phyloP scores from a whole-genome alignment of 2,113 vertebrate species.

The Leptodactylus fuscus region DNA sequence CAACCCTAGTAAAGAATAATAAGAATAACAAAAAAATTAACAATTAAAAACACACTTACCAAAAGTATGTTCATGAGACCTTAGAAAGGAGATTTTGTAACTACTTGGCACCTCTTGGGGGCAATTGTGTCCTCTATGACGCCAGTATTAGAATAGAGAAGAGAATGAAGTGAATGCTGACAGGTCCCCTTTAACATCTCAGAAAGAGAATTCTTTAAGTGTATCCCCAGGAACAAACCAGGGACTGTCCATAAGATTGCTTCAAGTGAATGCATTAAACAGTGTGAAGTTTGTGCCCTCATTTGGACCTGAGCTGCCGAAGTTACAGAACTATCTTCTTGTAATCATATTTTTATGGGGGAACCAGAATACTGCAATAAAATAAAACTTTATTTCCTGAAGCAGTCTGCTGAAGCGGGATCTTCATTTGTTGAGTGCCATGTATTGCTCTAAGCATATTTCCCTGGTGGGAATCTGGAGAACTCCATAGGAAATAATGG shows the following conservation, averaged over 20 bases:
- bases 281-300: not conserved
- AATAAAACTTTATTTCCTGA: conserved; percentile 51
- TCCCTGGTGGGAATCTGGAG: conserved; percentile 49
- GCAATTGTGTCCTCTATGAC: no score
- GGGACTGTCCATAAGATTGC: not conserved
- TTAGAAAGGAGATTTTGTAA: no score
- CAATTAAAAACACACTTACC: no score
- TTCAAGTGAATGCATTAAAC: conserved; percentile 2
- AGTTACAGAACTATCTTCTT: conserved; percentile 17
- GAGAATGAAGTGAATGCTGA: no score
- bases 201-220: not conserved
- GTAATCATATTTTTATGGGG: conserved; percentile 46
- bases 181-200: no score
- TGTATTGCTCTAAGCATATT: conserved; percentile 55
- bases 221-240: not conserved
- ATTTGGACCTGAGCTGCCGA: conserved; percentile 11
- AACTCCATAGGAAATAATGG: conserved; percentile 44
- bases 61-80: no score
- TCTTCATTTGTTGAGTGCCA: conserved; percentile 15
- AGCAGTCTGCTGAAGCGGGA: conserved; percentile 14
- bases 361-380: conserved; percentile 29
- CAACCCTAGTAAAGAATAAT: no score
- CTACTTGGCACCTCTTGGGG: no score
- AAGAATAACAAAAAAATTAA: no score
- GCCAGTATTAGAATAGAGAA: no score